A percentile compares a stretch with the other conserved stretches of the same genome.
Evolutionary conservation across 2,113 vertebrate genomes (phyloP).

Genomic region (Pygathrix nemaeus): DNA sequence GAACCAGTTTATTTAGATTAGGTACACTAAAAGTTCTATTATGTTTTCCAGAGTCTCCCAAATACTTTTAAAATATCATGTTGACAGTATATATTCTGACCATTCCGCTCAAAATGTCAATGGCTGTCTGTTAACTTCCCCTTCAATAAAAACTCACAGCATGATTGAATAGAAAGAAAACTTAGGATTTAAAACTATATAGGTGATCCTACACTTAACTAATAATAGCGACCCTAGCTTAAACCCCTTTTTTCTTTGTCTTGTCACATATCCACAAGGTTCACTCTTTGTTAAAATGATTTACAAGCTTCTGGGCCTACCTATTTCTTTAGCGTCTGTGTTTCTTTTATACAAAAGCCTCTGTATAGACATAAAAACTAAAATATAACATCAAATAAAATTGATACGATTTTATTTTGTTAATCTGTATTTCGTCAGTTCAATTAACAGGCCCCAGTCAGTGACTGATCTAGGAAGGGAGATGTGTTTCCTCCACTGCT

Average conservation of each 20-base stretch:
- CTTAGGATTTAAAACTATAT: neutral
- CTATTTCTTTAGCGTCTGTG: neutral
- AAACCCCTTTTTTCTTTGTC: neutral
- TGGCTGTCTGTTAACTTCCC: neutral
- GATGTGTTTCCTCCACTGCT: neutral
- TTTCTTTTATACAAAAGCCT: neutral
- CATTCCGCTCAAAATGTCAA: neutral
- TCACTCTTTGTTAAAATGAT: neutral
- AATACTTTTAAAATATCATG: neutral
- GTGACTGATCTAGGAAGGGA: neutral
- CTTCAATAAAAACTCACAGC: neutral
- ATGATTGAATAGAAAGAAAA: neutral
- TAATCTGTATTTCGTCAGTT: neutral
- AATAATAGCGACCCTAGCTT: neutral
- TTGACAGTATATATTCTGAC: neutral
- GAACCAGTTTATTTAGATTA: neutral
- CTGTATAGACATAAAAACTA: neutral
- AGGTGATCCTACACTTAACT: neutral
- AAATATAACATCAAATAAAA: neutral
- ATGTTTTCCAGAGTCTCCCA: neutral
- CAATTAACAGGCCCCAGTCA: neutral
- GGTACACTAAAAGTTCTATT: neutral
- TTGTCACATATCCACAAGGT: neutral
- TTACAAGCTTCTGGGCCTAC: neutral
- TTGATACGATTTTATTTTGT: neutral